Percentiles rank a stretch among this genome's conserved stretches.
Evolutionary conservation across 2,797 vertebrate genomes (phyloP).

Genomic region (Amniataba percoides): DNA sequence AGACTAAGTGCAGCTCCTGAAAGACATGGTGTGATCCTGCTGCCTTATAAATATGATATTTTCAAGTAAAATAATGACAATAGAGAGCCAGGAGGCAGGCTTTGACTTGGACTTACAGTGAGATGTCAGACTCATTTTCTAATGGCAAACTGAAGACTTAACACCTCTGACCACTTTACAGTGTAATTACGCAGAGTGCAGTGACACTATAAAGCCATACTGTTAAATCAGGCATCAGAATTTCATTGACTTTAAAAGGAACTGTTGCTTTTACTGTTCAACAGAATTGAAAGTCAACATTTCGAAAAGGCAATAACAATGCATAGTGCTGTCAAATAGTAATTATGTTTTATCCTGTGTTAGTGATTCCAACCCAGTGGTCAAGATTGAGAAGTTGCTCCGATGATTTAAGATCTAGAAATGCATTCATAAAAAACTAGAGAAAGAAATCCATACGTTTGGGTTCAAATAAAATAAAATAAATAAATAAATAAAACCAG

Average conservation of each 20-base stretch:
- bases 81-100: neutral
- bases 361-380: neutral
- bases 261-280: neutral
- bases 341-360: neutral
- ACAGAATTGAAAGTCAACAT: neutral
- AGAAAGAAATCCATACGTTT: too few species aligned
- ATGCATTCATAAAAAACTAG: too few species aligned
- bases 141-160: slow-evolving; percentile 13
- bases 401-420: too few species aligned
- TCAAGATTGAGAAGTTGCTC: too few species aligned
- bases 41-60: slow-evolving; percentile 22
- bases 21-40: neutral
- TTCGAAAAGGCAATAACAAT: neutral
- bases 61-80: neutral
- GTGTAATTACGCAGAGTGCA: slow-evolving; percentile 13
- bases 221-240: neutral
- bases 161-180: neutral
- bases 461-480: too few species aligned
- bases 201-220: neutral
- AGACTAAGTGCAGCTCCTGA: slow-evolving; percentile 17
- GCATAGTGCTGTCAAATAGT: neutral
- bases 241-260: slow-evolving; percentile 11
- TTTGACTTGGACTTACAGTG: neutral
- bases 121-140: neutral
- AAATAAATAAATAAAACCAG: too few species aligned